Evolutionary conservation across 2,888 invertebrate genomes (phyloP).

Genomic region (Drosophila helvetica): DNA sequence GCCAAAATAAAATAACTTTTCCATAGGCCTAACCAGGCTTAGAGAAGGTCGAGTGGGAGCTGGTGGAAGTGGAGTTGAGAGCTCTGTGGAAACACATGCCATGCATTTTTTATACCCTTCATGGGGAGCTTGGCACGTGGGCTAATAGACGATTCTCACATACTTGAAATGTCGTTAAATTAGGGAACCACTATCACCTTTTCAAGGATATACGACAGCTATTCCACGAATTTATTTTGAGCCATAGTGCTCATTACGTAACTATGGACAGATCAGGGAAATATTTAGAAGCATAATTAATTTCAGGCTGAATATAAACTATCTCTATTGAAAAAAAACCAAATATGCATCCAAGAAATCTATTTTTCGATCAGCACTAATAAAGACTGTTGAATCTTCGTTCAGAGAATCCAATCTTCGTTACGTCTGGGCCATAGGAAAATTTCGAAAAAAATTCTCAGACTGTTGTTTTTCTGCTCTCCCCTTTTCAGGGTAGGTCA

Average conservation of each 20-base stretch:
- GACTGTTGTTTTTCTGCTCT: background rate
- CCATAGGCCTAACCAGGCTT: slow-evolving; percentile 49
- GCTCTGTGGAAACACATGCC: slow-evolving; percentile 36
- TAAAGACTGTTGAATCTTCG: background rate
- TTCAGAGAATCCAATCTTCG: background rate
- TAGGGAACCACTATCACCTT: background rate
- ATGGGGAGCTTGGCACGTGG: background rate
- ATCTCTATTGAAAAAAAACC: no score
- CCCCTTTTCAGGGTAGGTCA: slow-evolving; percentile 11
- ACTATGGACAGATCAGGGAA: no score
- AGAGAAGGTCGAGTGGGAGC: slow-evolving; percentile 16
- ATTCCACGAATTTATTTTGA: no score
- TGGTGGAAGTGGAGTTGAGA: slow-evolving; percentile 5
- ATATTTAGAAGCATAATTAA: no score
- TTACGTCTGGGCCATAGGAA: background rate
- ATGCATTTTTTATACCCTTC: slow-evolving; percentile 35
- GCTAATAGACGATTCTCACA: background rate
- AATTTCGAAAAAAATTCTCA: background rate
- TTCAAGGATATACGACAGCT: background rate
- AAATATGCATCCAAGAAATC: no score
- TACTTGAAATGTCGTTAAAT: background rate
- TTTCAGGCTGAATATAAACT: no score
- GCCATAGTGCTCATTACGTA: no score
- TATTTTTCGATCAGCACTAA: no score
- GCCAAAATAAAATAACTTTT: slow-evolving; percentile 13